These are phyloP conservation scores for Corythornis vintsioides DNA, from an alignment of 2,113 vertebrate species.

Conservation along the genomic window DNA sequence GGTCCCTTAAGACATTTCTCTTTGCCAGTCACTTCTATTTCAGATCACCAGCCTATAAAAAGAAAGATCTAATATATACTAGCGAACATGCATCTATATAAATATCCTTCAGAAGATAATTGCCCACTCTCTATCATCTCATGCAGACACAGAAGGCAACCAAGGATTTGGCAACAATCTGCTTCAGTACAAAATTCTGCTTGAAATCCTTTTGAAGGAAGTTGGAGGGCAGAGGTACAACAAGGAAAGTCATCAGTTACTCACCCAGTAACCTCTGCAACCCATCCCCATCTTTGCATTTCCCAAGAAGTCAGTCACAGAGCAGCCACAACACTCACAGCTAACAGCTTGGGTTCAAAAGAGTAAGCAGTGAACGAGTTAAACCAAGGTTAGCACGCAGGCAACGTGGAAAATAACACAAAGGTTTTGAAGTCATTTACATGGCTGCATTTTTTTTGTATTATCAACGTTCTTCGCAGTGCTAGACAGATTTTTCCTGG, in stretches of 20 bases:
- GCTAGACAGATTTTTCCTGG: neutral
- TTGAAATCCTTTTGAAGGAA: neutral
- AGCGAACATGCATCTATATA: neutral
- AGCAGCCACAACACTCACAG: neutral
- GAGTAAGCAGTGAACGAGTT: neutral
- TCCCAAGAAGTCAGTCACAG: neutral
- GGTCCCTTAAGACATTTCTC: constrained; percentile 17
- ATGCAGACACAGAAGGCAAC: neutral
- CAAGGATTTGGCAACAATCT: neutral
- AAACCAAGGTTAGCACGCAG: neutral
- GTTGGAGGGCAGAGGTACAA: neutral
- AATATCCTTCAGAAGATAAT: constrained; percentile 32
- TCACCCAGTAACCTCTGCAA: neutral
- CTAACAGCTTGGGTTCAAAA: neutral
- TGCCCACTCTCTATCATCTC: constrained; percentile 46
- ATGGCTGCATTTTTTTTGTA: neutral
- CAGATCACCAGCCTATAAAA: constrained; percentile 49
- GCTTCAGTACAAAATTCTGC: neutral
- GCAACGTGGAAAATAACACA: neutral
- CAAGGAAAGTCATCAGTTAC: neutral
- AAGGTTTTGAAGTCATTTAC: neutral
- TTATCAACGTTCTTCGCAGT: neutral
- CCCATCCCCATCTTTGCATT: neutral
- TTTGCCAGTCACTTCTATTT: constrained; percentile 56
- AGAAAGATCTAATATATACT: constrained; percentile 6